Evolutionary conservation across 2,113 vertebrate genomes (phyloP), one percentile per base, ranked within the genome.

Genomic region (Lagopus leucura): DNA sequence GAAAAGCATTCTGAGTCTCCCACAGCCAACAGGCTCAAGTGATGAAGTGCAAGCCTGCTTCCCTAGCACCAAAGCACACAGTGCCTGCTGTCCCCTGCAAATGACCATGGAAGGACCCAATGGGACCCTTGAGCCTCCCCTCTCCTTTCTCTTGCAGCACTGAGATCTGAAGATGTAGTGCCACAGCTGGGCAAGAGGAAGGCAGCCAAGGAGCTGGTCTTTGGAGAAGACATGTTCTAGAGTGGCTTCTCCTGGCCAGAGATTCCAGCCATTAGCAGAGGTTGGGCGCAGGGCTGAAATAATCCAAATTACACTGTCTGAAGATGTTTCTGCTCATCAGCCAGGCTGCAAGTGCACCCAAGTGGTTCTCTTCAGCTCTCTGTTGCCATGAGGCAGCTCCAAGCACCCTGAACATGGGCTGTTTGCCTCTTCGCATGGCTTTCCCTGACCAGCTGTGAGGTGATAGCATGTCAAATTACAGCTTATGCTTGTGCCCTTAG

Each of bases 41-140:
- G 48, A 50, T 50, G 48, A 50, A 50, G 21, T 50, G 48, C 48
- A 50, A 50, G 21, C 48, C 36, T 36, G 8, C 24, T 87, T 45
- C 38, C 5, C 0, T 52, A 42, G 30, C 2, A 4, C 47, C 52
- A 52, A 54, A 55, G 65, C 2, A 1, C 24, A 24, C 27, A 87
- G 75, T n/a, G 57, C 1, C 2, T 52, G 47, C 42, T 34, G 40
- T 76, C 50, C 50, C 32, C 63, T 82, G 50, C 24, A 14, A 2
- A 3, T 25, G 20, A 75, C 11, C 54, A 20, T 0, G 2, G 54
- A 28, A 54, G 45, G 45, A 61, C 34, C 20, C 38, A 82, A 36
- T 25, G 54, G 25, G 57, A 40, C 87, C 40, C 30, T 94, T 0
- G 0, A 22, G 21, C 30, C 11, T 19, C 20, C 42, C 42, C 42